These are phyloP conservation scores for Thaleichthys pacificus DNA, from an alignment of 2,797 vertebrate genomes.

Conservation along the genomic window DNA sequence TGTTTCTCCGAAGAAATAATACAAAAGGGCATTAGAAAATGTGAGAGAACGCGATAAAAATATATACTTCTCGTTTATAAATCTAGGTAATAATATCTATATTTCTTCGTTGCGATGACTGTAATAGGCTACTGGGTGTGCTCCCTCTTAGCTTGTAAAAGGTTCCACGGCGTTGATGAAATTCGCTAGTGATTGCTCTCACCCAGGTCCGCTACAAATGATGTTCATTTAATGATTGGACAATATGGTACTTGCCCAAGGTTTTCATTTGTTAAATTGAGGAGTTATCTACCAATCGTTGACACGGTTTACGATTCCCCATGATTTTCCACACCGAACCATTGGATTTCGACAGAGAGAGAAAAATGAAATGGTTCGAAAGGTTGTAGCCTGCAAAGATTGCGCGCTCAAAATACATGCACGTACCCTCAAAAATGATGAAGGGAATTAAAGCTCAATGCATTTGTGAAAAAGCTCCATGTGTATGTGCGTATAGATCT, in stretches of 20 bases:
- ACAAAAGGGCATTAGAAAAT: conserved; percentile 14
- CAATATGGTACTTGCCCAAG: conserved; percentile 44
- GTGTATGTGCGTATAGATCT: too few relatives aligned
- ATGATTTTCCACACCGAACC: conserved; percentile 1
- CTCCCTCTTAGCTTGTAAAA: conserved; percentile 32
- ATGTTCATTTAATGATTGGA: conserved; percentile 64
- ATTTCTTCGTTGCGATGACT: conserved; percentile 33
- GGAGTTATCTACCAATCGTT: conserved; percentile 56
- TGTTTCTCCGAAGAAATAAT: conserved; percentile 13
- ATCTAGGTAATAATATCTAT: neutral
- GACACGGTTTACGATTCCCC: conserved; percentile 29
- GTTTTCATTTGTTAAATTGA: conserved; percentile 56
- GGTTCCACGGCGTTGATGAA: conserved; percentile 37
- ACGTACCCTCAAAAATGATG: too few relatives aligned
- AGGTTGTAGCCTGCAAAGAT: too few relatives aligned
- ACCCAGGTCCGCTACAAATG: conserved; percentile 50
- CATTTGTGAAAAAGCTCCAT: neutral
- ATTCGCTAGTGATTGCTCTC: conserved; percentile 39
- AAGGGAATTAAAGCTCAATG: neutral
- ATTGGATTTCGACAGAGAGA: conserved; percentile 2
- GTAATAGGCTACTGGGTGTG: conserved; percentile 19
- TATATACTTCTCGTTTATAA: conserved; percentile 4
- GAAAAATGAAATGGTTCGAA: neutral
- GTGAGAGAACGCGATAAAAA: conserved; percentile 22
- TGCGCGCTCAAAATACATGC: too few relatives aligned